Evolutionary conservation across 2,888 invertebrate genomes (phyloP), one percentile per base, ranked within the genome.

Genomic region (Andrena fulva): DNA sequence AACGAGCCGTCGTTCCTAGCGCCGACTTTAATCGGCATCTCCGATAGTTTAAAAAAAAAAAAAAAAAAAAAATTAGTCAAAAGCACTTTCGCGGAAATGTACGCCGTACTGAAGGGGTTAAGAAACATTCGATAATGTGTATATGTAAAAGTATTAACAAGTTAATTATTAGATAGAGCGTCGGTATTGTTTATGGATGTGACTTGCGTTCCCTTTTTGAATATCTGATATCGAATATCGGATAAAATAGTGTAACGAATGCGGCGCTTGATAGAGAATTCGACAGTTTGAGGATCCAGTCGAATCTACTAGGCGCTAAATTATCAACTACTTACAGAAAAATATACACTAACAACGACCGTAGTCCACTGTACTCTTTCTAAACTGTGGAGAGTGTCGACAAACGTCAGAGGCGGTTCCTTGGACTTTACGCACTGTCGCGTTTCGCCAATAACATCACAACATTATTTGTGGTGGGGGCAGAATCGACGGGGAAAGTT

Each of bases 361-460:
- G 63, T 76, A 59, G 7, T 48, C 4, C 3, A 33, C 33, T 1
- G 33, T 33, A 8, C 33, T 33, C 73, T 73, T 76, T 31, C 31
- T 8, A 67, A 80, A 62, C 31, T 52, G 75, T 52, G 48, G 24
- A 62, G 50, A 68, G 42, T 42, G 42, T 42, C 16, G 16, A 42
- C 42, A 5, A 82, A 80, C 77, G 77, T 76, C 54, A 31, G 29
- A 59, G 48, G 12, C 74, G n/a, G 33, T 52, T 77, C 77, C 68
- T 82, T 77, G 85, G 79, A 89, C 82, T 88, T 84, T 87, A 80
- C 35, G 71, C 80, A 86, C 77, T 31, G 72, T 69, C 31, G 73
- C 52, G 69, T 62, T 79, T 73, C 72, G 63, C 82, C 73, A 73
- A 78, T 80, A 86, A 81, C 77, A 81, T 70, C 72, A 72, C 80